phyloP scores from a whole-genome alignment of 2,113 vertebrate species.

The Oryzias melastigma region DNA sequence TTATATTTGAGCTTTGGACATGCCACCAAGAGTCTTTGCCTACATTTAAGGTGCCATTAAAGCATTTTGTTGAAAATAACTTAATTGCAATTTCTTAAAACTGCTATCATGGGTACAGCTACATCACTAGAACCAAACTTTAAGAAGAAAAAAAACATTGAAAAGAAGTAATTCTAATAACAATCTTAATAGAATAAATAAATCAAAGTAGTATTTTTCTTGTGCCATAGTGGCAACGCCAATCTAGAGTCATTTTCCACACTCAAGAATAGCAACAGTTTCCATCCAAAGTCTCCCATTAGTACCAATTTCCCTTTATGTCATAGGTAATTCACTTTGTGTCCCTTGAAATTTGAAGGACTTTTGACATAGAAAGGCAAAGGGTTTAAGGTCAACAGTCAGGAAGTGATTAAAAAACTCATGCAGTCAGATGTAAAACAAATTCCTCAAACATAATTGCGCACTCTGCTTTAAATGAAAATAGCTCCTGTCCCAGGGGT shows the following conservation, averaged over 20 bases:
- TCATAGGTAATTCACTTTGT: constrained; percentile 2
- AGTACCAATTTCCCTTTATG: background rate
- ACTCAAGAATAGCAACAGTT: background rate
- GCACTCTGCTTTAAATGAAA: constrained; percentile 21
- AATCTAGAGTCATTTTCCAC: background rate
- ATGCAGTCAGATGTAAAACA: constrained; percentile 3
- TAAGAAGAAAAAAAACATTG: no score
- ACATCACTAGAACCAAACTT: no score
- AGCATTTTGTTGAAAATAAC: no score
- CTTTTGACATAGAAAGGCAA: constrained; percentile 10
- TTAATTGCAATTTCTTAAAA: no score
- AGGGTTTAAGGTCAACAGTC: constrained; percentile 43
- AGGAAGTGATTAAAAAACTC: constrained; percentile 54
- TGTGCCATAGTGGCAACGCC: background rate
- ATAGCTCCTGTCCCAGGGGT: constrained; percentile 41
- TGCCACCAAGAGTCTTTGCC: no score
- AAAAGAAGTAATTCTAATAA: no score
- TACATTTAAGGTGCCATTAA: no score
- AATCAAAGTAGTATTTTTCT: background rate
- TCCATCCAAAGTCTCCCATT: background rate
- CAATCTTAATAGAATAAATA: no score
- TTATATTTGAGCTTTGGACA: no score
- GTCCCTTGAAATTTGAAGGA: constrained; percentile 22
- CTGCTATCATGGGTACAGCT: no score
- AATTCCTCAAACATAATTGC: constrained; percentile 32